Percentiles rank a stretch among this genome's conserved stretches.
Evolutionary conservation across 2,113 vertebrate species (phyloP).

Genomic region (Myotis yumanensis): DNA sequence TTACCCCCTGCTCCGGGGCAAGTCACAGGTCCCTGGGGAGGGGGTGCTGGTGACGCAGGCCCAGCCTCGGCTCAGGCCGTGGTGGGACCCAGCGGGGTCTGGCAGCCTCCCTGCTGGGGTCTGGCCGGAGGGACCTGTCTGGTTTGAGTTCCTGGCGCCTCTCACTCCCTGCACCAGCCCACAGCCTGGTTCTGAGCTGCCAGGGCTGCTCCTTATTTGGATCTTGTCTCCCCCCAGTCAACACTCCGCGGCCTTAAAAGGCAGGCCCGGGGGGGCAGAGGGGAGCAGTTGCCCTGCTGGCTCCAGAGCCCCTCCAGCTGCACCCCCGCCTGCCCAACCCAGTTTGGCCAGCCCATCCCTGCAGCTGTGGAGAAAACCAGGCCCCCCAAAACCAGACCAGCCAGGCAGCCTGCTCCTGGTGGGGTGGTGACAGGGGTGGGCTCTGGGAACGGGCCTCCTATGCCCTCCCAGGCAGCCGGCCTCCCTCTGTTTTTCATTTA

Average conservation of each 20-base stretch:
- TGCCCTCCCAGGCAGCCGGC: not conserved
- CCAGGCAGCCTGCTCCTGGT: not conserved
- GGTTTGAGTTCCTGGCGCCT: conserved; percentile 66
- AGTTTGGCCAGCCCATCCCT: conserved; percentile 27
- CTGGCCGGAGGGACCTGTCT: conserved; percentile 64
- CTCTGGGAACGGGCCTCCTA: not conserved
- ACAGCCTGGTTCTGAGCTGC: conserved; percentile 55
- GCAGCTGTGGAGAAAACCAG: conserved; percentile 56
- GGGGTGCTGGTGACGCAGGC: not conserved
- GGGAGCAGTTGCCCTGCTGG: conserved; percentile 23
- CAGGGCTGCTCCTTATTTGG: conserved; percentile 65
- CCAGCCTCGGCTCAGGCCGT: not conserved
- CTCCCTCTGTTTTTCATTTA: conserved; percentile 65
- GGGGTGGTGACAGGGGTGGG: not conserved
- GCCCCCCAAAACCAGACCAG: conserved; percentile 9
- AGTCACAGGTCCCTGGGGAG: not conserved
- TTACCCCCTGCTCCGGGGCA: not conserved
- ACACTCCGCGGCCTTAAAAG: conserved; percentile 71
- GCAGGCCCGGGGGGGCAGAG: not conserved
- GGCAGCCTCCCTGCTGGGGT: conserved; percentile 46
- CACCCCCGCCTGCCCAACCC: not conserved
- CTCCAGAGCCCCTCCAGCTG: conserved; percentile 63
- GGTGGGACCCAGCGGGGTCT: conserved; percentile 16
- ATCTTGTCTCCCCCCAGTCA: conserved; percentile 18
- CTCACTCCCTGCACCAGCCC: conserved; percentile 57